Evolutionary conservation across 2,113 vertebrate genomes (phyloP).

Genomic region (Rhizomys pruinosus): DNA sequence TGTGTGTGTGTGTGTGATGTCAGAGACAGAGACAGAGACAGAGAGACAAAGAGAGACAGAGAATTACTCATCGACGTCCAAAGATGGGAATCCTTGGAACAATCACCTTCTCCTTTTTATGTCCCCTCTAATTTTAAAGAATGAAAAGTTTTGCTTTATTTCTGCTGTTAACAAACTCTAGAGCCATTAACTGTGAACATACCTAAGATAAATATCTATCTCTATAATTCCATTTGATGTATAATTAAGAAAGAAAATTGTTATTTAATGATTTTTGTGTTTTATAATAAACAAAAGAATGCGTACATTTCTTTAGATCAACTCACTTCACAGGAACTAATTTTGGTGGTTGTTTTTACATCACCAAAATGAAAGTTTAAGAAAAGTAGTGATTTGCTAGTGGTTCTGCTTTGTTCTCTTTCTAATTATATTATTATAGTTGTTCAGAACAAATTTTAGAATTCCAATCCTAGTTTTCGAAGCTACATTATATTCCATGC

Average conservation of each 20-base stretch:
- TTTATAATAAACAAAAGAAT: not conserved
- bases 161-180: not conserved
- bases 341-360: not conserved
- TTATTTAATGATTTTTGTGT: not conserved
- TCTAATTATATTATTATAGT: conserved; percentile 43
- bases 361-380: not conserved
- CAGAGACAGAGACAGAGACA: not conserved
- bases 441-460: conserved; percentile 65
- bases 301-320: not conserved
- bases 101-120: not conserved
- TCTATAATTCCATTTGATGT: not conserved
- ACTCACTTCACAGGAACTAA: conserved; percentile 29
- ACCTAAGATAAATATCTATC: not conserved
- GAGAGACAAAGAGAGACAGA: not conserved
- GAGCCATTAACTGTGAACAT: not conserved
- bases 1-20: not conserved
- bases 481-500: conserved; percentile 51
- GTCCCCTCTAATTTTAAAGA: not conserved
- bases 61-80: not conserved
- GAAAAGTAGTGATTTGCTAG: not conserved
- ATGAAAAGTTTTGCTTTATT: not conserved
- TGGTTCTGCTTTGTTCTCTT: conserved; percentile 65
- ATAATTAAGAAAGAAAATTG: not conserved
- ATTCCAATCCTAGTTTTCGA: conserved; percentile 48
- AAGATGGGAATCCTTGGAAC: not conserved